phyloP scores from a whole-genome alignment of 2,888 invertebrate genomes.

The Lithodes maja region DNA sequence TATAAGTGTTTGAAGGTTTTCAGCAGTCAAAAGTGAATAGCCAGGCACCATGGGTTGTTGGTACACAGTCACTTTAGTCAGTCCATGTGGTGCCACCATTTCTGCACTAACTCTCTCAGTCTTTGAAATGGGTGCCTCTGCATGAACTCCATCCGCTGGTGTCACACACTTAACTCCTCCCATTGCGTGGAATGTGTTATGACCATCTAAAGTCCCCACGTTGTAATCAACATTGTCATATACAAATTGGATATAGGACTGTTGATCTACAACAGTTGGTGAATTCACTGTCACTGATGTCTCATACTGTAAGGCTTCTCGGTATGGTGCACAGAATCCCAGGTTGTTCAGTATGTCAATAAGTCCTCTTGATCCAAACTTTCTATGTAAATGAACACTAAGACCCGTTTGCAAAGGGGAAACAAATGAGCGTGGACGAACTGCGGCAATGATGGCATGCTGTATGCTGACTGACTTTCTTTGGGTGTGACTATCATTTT shows the following conservation, averaged over 20 bases:
- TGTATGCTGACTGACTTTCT: constrained; percentile 19
- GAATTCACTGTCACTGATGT: constrained; percentile 27
- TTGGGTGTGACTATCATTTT: constrained; percentile 20
- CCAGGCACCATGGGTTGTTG: constrained; percentile 16
- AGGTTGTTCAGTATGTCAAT: constrained; percentile 10
- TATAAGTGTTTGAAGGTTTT: constrained; percentile 38
- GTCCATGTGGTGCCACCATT: constrained; percentile 17
- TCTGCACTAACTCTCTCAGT: constrained; percentile 31
- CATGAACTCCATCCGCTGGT: constrained; percentile 36
- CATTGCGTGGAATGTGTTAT: constrained; percentile 40
- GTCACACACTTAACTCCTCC: constrained; percentile 36
- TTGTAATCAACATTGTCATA: constrained; percentile 36
- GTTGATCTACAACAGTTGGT: constrained; percentile 31
- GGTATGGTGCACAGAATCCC: constrained; percentile 14
- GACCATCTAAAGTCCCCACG: constrained; percentile 37
- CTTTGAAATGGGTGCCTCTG: constrained; percentile 26
- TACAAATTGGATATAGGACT: constrained; percentile 27
- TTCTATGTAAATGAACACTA: constrained; percentile 4
- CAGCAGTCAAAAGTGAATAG: constrained; percentile 36
- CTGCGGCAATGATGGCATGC: constrained; percentile 4
- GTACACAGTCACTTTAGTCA: constrained; percentile 30
- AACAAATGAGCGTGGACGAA: constrained; percentile 3
- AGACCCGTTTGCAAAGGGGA: constrained; percentile 19
- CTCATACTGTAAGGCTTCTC: constrained; percentile 26
- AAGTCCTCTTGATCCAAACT: constrained; percentile 18